These are phyloP conservation scores for Drosophila funebris DNA, from an alignment of 1,140 invertebrate species.

Conservation along the genomic window DNA sequence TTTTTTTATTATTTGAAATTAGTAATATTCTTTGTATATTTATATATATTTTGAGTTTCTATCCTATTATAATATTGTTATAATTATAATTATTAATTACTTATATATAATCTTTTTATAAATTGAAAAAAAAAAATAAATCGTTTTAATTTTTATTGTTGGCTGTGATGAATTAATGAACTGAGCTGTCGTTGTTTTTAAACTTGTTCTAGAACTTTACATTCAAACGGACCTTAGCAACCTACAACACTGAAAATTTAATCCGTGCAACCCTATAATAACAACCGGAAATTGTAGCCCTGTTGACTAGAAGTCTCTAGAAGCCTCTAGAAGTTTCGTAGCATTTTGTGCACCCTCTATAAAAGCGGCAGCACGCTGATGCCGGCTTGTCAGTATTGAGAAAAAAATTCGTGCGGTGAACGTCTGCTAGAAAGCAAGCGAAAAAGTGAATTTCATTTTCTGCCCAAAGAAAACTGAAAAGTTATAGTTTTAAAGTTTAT, in stretches of 20 bases:
- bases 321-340: conserved; percentile 60
- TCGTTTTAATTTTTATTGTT: too few relatives aligned
- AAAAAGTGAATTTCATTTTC: conserved; percentile 58
- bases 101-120: too few relatives aligned
- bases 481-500: conserved; percentile 49
- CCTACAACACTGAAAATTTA: conserved; percentile 19
- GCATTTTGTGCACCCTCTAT: conserved; percentile 47
- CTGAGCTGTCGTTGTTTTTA: too few relatives aligned
- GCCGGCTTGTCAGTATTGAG: conserved; percentile 58
- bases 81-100: too few relatives aligned
- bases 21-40: too few relatives aligned
- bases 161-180: too few relatives aligned
- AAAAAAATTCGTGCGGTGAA: conserved; percentile 62
- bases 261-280: conserved; percentile 23
- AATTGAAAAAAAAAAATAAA: too few relatives aligned
- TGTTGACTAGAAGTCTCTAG: conserved; percentile 40
- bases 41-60: too few relatives aligned
- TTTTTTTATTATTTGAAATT: too few relatives aligned
- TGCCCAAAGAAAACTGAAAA: conserved; percentile 53
- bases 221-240: background rate
- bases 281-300: conserved; percentile 58
- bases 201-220: conserved; percentile 18
- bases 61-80: too few relatives aligned
- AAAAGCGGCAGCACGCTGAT: conserved; percentile 37
- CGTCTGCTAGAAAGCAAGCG: conserved; percentile 29